These are phyloP conservation scores for Buathra laborator DNA, from an alignment of 2,888 invertebrate genomes.

Conservation along the genomic window DNA sequence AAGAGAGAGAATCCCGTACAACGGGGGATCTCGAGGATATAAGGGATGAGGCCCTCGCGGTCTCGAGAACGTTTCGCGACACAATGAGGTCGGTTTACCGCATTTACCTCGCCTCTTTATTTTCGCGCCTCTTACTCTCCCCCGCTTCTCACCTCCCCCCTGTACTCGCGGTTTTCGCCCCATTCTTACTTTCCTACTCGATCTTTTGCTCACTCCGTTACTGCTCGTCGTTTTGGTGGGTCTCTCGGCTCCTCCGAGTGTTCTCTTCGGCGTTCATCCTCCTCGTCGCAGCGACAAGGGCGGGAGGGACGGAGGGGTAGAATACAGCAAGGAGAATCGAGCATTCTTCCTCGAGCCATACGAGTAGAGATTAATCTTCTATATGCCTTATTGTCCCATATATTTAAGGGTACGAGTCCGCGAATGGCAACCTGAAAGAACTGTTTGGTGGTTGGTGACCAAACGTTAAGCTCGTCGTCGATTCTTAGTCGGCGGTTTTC, in stretches of 20 bases:
- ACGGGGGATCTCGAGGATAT: slow-evolving; percentile 45
- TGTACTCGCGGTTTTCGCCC: slow-evolving; percentile 24
- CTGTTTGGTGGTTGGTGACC: background rate
- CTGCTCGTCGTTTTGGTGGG: background rate
- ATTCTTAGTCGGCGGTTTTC: background rate
- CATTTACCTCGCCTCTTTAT: slow-evolving; percentile 68
- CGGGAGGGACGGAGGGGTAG: background rate
- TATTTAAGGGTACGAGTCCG: slow-evolving; percentile 16
- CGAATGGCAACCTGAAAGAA: slow-evolving; percentile 8
- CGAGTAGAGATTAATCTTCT: slow-evolving; percentile 25
- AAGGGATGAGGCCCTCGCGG: slow-evolving; percentile 54
- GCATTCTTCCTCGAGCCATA: slow-evolving; percentile 48
- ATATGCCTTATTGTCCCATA: slow-evolving; percentile 16
- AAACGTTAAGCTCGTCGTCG: background rate
- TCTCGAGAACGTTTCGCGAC: slow-evolving; percentile 65
- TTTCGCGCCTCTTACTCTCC: slow-evolving; percentile 55
- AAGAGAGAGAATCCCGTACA: slow-evolving; percentile 18
- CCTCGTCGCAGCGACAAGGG: background rate
- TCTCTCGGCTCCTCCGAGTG: slow-evolving; percentile 19
- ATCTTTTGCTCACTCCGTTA: slow-evolving; percentile 1
- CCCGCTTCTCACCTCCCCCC: background rate
- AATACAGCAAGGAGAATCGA: slow-evolving; percentile 3
- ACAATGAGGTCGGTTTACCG: slow-evolving; percentile 70
- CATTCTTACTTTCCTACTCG: slow-evolving; percentile 24
- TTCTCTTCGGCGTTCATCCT: slow-evolving; percentile 49